A percentile compares a stretch with the other conserved stretches of the same genome.
Conservation (phyloP, 2,113 vertebrate species). For the Dryoscopus gambensis region DNA sequence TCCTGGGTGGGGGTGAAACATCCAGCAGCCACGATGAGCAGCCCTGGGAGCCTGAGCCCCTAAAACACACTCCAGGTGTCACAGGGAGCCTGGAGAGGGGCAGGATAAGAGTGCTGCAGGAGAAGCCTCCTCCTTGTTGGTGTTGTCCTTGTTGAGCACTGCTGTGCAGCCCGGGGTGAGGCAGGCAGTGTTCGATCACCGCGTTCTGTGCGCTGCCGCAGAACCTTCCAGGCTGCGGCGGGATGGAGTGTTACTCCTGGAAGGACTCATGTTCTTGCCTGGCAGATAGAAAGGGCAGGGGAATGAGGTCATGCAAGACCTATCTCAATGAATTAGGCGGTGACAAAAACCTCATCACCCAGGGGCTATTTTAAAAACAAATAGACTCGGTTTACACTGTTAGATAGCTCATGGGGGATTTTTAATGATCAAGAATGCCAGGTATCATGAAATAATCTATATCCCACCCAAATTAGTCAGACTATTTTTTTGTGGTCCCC, state of each 20-base stretch:
- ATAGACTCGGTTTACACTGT: not conserved
- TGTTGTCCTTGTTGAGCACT: not conserved
- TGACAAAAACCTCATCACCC: not conserved
- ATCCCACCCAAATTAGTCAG: conserved; percentile 32
- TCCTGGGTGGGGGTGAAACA: not conserved
- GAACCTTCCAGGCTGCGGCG: not conserved
- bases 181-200: not conserved
- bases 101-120: not conserved
- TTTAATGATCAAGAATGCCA: conserved; percentile 1
- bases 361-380: conserved; percentile 33
- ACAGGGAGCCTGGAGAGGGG: not conserved
- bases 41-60: not conserved
- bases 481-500: not conserved
- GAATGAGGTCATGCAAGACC: conserved; percentile 13
- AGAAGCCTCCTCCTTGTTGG: not conserved
- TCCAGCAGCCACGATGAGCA: not conserved
- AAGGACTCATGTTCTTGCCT: not conserved
- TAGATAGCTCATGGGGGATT: not conserved
- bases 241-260: not conserved
- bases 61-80: not conserved
- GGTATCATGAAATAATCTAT: conserved; percentile 8
- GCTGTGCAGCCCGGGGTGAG: not conserved
- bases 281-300: not conserved
- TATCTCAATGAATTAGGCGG: conserved; percentile 2
- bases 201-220: rapidly evolving